A percentile compares a stretch with the other conserved stretches of the same genome.
Conservation (phyloP, 2,113 vertebrate species). For the Pituophis catenifer region DNA sequence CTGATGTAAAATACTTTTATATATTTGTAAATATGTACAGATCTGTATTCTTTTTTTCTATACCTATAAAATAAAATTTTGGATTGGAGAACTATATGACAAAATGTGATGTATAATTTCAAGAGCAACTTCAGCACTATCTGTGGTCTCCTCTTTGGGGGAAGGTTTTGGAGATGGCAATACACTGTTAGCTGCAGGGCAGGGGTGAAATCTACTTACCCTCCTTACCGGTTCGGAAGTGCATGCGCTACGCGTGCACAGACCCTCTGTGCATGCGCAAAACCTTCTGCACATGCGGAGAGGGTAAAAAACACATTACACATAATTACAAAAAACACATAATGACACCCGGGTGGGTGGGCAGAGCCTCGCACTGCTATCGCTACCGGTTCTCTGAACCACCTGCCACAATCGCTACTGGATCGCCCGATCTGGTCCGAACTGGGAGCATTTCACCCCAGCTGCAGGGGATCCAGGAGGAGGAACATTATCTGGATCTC, state of each 20-base stretch:
- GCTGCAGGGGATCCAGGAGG: background rate
- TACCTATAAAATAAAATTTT: background rate
- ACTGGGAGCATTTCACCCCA: too few relatives aligned
- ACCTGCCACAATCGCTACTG: too few relatives aligned
- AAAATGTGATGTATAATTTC: background rate
- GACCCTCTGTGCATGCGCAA: too few relatives aligned
- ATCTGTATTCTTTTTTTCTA: background rate
- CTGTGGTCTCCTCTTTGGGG: background rate
- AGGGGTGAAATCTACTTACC: background rate
- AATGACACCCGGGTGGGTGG: too few relatives aligned
- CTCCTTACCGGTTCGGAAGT: too few relatives aligned
- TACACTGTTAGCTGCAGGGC: background rate
- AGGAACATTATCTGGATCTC: background rate
- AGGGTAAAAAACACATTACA: too few relatives aligned
- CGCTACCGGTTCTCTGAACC: too few relatives aligned
- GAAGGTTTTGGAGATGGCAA: background rate
- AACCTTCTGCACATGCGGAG: too few relatives aligned
- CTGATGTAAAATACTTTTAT: background rate
- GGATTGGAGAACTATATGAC: background rate
- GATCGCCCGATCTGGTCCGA: too few relatives aligned
- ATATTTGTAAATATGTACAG: background rate
- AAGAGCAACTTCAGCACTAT: background rate
- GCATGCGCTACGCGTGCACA: too few relatives aligned
- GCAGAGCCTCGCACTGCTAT: too few relatives aligned
- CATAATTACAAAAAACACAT: too few relatives aligned